Evolutionary conservation across 2,888 invertebrate species (phyloP).

Genomic region (Philereme transversata): DNA sequence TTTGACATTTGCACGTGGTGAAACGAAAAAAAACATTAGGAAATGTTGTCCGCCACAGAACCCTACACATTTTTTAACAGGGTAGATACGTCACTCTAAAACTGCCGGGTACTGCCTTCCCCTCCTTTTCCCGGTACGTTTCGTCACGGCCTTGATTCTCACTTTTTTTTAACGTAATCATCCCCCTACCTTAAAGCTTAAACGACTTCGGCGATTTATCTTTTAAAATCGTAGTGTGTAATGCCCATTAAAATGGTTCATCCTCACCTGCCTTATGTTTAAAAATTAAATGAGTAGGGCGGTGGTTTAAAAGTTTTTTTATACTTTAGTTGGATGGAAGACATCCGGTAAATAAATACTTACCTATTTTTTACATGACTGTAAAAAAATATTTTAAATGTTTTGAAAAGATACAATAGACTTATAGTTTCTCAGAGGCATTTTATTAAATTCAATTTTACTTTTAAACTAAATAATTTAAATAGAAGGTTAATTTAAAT

Average conservation of each 20-base stretch:
- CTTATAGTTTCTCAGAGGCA: background rate
- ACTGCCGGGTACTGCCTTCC: conserved; percentile 27
- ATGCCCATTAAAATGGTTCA: conserved; percentile 57
- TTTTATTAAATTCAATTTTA: conserved; percentile 13
- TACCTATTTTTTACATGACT: background rate
- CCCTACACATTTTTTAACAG: conserved; percentile 3
- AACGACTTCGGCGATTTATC: conserved; percentile 69
- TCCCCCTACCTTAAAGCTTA: conserved; percentile 56
- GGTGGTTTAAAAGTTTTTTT: too few relatives aligned
- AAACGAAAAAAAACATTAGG: too few relatives aligned
- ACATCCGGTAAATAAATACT: conserved; percentile 19
- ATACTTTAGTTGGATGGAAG: conserved; percentile 13
- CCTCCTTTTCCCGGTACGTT: conserved; percentile 30
- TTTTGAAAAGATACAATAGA: background rate
- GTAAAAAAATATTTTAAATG: background rate
- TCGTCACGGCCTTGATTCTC: conserved; percentile 88
- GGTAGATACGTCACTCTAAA: background rate
- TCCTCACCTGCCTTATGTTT: conserved; percentile 54
- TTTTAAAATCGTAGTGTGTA: conserved; percentile 59
- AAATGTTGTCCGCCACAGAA: background rate
- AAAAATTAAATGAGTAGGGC: conserved; percentile 29
- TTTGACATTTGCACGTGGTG: too few relatives aligned
- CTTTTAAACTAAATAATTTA: conserved; percentile 4
- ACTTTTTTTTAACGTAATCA: conserved; percentile 52
- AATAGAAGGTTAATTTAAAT: background rate